These are phyloP conservation scores for Enoplosus armatus DNA, from an alignment of 2,797 vertebrate genomes.

Conservation along the genomic window DNA sequence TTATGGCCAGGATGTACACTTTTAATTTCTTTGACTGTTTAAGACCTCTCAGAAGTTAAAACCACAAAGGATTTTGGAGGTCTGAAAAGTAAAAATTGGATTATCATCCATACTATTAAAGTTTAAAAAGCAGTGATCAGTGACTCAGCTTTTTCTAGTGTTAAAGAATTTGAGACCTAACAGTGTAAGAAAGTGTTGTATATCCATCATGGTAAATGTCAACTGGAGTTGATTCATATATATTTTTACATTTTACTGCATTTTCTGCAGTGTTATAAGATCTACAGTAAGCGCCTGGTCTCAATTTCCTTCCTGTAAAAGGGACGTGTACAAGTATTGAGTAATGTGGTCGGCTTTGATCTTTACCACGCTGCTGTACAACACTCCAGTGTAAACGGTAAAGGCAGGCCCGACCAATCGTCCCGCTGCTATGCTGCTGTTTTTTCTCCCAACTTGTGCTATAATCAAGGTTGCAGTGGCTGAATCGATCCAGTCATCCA, in stretches of 20 bases:
- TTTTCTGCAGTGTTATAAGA: constrained; percentile 36
- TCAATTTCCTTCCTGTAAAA: constrained; percentile 64
- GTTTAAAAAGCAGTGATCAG: constrained; percentile 9
- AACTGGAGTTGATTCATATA: constrained; percentile 35
- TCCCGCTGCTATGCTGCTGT: constrained; percentile 45
- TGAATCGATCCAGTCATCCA: constrained; percentile 65
- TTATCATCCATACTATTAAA: background rate
- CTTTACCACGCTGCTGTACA: constrained; percentile 31
- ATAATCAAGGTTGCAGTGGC: constrained; percentile 73
- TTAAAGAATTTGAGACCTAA: constrained; percentile 11
- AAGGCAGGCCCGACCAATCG: constrained; percentile 51
- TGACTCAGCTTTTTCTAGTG: constrained; percentile 10
- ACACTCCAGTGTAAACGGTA: constrained; percentile 48
- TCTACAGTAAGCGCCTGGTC: constrained; percentile 43
- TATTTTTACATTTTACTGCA: constrained; percentile 54
- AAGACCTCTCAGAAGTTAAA: background rate
- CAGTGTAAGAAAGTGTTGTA: constrained; percentile 1
- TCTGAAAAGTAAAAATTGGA: background rate
- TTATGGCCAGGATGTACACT: background rate
- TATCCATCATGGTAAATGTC: constrained; percentile 19
- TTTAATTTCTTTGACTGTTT: background rate
- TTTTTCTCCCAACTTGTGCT: constrained; percentile 54
- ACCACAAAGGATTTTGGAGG: background rate
- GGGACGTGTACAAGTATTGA: too few species aligned
- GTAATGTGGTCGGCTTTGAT: constrained; percentile 58